Evolutionary conservation across 2,888 invertebrate genomes (phyloP).

Genomic region (Flexamia atlantica): DNA sequence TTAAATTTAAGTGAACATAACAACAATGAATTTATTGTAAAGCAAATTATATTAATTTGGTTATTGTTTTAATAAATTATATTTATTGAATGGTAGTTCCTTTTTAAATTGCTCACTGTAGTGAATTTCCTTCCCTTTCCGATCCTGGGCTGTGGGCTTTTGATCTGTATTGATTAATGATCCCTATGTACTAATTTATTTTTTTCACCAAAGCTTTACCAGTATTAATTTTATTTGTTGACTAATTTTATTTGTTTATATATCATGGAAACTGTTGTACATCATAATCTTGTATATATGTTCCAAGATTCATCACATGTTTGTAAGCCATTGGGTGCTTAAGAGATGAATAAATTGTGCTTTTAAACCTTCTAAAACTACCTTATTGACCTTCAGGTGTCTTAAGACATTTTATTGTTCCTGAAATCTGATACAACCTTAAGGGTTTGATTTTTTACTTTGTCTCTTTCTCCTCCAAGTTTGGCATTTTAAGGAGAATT

Average conservation of each 20-base stretch:
- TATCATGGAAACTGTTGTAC: conserved; percentile 21
- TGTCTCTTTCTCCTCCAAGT: too few species aligned
- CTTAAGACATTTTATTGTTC: not conserved
- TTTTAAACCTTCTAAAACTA: conserved; percentile 19
- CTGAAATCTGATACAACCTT: too few species aligned
- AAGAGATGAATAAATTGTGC: conserved; percentile 29
- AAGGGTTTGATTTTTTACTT: too few species aligned
- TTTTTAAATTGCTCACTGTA: not conserved
- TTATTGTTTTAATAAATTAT: conserved; percentile 46
- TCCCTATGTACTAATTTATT: not conserved
- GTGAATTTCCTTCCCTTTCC: not conserved
- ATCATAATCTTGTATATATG: conserved; percentile 5
- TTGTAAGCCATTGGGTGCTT: conserved; percentile 54
- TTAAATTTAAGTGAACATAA: conserved; percentile 10
- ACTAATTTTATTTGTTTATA: conserved; percentile 31
- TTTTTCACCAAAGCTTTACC: conserved; percentile 34
- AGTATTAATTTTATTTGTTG: conserved; percentile 42
- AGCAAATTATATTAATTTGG: conserved; percentile 44
- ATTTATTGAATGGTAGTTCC: conserved; percentile 28
- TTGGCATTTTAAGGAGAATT: too few species aligned
- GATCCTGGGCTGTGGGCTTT: conserved; percentile 12
- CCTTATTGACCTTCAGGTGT: conserved; percentile 8
- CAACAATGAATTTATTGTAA: conserved; percentile 25
- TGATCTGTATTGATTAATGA: not conserved
- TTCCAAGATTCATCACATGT: conserved; percentile 45